phyloP scores from a whole-genome alignment of 2,113 vertebrate species.

The Myotis yumanensis region DNA sequence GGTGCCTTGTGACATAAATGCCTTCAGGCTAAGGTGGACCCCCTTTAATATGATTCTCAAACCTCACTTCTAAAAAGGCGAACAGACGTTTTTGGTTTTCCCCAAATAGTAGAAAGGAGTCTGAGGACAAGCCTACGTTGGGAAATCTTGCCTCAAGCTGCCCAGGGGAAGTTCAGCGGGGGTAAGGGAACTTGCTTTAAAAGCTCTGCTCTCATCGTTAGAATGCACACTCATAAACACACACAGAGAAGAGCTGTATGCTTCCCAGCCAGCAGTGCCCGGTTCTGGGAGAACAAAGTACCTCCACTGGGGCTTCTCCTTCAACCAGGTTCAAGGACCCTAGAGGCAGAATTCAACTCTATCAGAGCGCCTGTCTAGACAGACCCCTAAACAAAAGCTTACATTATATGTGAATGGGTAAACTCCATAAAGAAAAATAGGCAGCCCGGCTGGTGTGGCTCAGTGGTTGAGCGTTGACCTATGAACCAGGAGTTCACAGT shows the following conservation, averaged over 20 bases:
- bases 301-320: background rate
- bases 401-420: background rate
- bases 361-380: background rate
- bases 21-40: slow-evolving; percentile 37
- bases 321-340: background rate
- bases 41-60: slow-evolving; percentile 48
- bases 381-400: slow-evolving; percentile 24
- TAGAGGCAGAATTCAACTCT: background rate
- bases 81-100: background rate
- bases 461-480: no score
- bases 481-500: no score
- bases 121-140: background rate
- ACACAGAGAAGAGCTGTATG: background rate
- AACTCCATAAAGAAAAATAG: slow-evolving; percentile 1
- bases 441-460: no score
- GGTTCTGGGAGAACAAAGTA: background rate
- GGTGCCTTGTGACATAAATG: slow-evolving; percentile 37
- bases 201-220: slow-evolving; percentile 4
- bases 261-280: background rate
- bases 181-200: slow-evolving; percentile 4
- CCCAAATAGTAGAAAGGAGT: slow-evolving; percentile 11
- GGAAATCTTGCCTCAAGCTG: slow-evolving; percentile 28
- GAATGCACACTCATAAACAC: background rate
- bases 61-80: background rate
- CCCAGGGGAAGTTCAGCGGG: background rate